Percentiles rank a stretch among this genome's conserved stretches.
Evolutionary conservation across 2,113 vertebrate genomes (phyloP).

Genomic region (Naja naja): DNA sequence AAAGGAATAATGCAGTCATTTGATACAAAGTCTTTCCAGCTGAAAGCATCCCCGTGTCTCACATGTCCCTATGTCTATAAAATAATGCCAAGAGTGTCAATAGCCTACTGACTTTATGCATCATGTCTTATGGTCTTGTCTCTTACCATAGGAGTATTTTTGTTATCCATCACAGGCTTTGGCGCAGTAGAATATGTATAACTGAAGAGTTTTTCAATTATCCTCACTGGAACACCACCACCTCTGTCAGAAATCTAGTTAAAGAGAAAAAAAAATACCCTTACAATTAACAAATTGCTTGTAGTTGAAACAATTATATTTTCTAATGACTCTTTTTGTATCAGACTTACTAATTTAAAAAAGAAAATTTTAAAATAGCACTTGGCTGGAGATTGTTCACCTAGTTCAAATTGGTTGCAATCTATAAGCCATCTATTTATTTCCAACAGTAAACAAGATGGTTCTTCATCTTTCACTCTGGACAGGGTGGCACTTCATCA

Average conservation of each 20-base stretch:
- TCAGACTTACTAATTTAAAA: not conserved
- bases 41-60: not conserved
- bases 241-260: slow-evolving; percentile 91
- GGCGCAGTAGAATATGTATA: slow-evolving; percentile 97
- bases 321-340: not conserved
- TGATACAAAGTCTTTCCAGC: not conserved
- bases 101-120: not conserved
- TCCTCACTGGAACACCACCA: slow-evolving; percentile 90
- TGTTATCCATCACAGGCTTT: slow-evolving; percentile 80
- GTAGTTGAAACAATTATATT: not conserved
- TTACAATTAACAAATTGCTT: slow-evolving; percentile 3
- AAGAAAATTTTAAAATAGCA: not conserved
- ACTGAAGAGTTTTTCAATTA: slow-evolving; percentile 91
- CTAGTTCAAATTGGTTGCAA: not conserved
- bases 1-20: not conserved
- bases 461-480: not conserved
- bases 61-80: not conserved
- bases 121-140: not conserved
- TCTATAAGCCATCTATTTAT: not conserved
- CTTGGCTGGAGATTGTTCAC: slow-evolving; percentile 4
- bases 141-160: slow-evolving; percentile 88
- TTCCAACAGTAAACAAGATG: not conserved
- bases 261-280: not conserved
- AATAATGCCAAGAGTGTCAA: not conserved
- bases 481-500: not conserved